phyloP scores from a whole-genome alignment of 1,140 invertebrate genomes.

The Listronotus bonariensis region DNA sequence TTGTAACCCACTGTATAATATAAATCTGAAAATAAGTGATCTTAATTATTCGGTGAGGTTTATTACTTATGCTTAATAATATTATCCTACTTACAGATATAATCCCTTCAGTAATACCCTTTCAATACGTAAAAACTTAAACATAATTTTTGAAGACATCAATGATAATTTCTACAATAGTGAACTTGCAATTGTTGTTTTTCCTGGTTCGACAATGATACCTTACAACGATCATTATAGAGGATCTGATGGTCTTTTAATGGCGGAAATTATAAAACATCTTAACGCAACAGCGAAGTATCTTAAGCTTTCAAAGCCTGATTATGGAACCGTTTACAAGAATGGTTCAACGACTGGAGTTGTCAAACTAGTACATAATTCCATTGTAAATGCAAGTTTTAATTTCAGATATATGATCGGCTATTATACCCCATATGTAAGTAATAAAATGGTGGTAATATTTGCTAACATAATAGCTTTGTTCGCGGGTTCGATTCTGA shows the following conservation, averaged over 20 bases:
- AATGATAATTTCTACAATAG: neutral
- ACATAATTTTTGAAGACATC: neutral
- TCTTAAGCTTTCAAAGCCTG: neutral
- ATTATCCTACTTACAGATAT: too few species aligned
- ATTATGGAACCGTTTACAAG: neutral
- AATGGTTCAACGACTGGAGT: neutral
- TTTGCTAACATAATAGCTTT: too few species aligned
- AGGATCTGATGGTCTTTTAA: neutral
- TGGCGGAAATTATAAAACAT: constrained; percentile 1
- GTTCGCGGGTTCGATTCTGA: too few species aligned
- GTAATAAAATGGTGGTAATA: too few species aligned
- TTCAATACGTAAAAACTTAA: too few species aligned
- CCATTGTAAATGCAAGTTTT: neutral
- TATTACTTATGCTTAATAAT: too few species aligned
- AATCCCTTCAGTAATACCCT: too few species aligned
- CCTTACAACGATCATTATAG: neutral
- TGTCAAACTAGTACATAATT: neutral
- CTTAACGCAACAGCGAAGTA: neutral
- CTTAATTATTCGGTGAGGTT: too few species aligned
- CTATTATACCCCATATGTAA: neutral
- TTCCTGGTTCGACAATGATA: neutral
- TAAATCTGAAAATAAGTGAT: too few species aligned
- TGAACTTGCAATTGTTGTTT: neutral
- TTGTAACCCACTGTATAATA: too few species aligned
- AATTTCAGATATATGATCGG: neutral